These are phyloP conservation scores for Rhopalosiphum nymphaeae DNA, from an alignment of 2,888 invertebrate genomes.

Conservation along the genomic window DNA sequence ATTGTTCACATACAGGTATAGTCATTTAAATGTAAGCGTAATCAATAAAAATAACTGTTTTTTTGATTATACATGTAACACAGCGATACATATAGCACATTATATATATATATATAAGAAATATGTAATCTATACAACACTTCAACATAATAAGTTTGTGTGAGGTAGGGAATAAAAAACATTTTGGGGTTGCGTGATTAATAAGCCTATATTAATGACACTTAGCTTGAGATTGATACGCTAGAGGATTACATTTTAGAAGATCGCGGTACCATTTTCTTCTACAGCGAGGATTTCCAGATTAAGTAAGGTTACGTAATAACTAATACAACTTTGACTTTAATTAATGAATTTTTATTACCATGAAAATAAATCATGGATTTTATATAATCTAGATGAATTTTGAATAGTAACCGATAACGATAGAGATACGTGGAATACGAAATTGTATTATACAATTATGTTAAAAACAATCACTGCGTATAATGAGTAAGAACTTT, in stretches of 20 bases:
- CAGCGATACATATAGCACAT: neutral
- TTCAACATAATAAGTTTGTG: no score
- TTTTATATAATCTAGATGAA: neutral
- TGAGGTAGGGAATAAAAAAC: no score
- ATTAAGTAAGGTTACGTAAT: neutral
- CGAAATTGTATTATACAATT: neutral
- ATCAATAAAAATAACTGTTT: neutral
- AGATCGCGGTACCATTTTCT: no score
- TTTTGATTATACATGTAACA: neutral
- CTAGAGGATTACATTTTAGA: no score
- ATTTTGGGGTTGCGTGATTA: no score
- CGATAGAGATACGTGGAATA: neutral
- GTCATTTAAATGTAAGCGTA: neutral
- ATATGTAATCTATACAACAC: no score
- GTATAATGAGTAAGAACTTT: neutral
- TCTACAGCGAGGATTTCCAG: no score
- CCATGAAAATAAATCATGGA: neutral
- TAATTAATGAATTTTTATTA: neutral
- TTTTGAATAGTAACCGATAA: neutral
- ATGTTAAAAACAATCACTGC: neutral
- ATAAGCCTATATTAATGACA: no score
- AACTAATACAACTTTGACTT: neutral
- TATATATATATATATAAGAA: no score
- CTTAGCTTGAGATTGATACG: no score
- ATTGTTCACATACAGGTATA: neutral